Conservation (phyloP, 2,113 vertebrate species). For the Prionailurus bengalensis region DNA sequence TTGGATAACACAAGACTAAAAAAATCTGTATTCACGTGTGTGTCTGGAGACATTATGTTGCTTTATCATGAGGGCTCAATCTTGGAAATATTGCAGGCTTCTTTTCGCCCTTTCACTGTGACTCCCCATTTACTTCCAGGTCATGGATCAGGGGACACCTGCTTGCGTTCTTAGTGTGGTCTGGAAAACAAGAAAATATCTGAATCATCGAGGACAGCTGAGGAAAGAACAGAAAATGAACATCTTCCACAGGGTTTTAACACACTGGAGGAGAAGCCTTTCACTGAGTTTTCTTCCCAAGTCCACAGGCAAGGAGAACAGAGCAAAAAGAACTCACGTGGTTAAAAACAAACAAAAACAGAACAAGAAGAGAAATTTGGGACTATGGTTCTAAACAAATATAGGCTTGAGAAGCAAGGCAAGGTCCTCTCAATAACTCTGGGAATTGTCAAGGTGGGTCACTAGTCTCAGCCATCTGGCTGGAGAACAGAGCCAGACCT, state of each 20-base stretch:
- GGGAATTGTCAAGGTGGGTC: fast-evolving
- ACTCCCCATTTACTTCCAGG: too few relatives aligned
- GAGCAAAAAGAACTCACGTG: neutral
- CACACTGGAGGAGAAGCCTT: neutral
- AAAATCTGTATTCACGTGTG: neutral
- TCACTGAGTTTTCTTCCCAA: fast-evolving
- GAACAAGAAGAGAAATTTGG: neutral
- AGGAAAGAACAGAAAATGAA: neutral
- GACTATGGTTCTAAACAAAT: neutral
- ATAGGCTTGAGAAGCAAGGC: neutral
- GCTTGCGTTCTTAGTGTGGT: neutral
- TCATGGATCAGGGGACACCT: too few relatives aligned
- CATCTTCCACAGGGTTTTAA: too few relatives aligned
- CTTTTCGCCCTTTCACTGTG: neutral
- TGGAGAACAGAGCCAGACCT: neutral
- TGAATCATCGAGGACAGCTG: too few relatives aligned
- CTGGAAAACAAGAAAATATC: too few relatives aligned
- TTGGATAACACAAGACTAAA: neutral
- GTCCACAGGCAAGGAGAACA: neutral
- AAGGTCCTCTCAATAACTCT: neutral
- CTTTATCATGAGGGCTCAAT: neutral
- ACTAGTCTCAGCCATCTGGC: neutral
- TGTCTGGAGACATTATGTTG: neutral
- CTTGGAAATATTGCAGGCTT: too few relatives aligned
- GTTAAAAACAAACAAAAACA: neutral